Percentiles rank a stretch among this genome's conserved stretches.
Conservation (phyloP, 2,113 vertebrate genomes). For the Nanorana parkeri region DNA sequence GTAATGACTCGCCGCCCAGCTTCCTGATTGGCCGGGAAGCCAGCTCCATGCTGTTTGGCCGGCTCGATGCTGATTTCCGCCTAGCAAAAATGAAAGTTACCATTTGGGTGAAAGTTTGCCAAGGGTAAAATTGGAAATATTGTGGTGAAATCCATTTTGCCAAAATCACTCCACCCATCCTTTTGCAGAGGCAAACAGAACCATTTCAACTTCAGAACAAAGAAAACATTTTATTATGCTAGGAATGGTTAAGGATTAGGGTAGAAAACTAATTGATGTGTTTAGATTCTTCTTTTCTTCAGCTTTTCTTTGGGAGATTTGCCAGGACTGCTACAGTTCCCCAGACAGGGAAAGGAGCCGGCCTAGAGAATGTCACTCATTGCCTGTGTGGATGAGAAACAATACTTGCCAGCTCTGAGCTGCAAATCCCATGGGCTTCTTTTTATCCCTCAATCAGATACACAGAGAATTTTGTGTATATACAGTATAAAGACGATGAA, state of each 20-base stretch:
- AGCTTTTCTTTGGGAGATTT: slow-evolving; percentile 24
- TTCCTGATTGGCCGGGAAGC: too few relatives aligned
- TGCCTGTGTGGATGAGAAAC: slow-evolving; percentile 13
- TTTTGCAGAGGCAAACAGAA: too few relatives aligned
- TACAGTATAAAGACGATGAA: slow-evolving; percentile 56
- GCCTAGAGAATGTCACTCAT: slow-evolving; percentile 44
- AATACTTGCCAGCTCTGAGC: slow-evolving; percentile 34
- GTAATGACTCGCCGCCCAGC: too few relatives aligned
- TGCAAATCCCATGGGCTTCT: slow-evolving; percentile 42
- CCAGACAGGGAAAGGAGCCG: background rate
- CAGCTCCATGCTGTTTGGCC: too few relatives aligned
- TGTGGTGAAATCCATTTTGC: too few relatives aligned
- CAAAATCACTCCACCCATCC: too few relatives aligned
- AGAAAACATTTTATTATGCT: slow-evolving; percentile 13
- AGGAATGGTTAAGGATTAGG: slow-evolving; percentile 2
- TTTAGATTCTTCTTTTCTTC: background rate
- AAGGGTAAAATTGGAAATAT: too few relatives aligned
- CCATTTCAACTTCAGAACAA: slow-evolving; percentile 14
- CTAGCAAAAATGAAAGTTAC: too few relatives aligned
- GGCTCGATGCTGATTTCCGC: too few relatives aligned
- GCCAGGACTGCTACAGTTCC: background rate
- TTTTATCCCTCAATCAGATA: slow-evolving; percentile 55
- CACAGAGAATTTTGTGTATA: slow-evolving; percentile 49
- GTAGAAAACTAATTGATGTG: slow-evolving; percentile 37
- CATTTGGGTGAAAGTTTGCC: too few relatives aligned